Evolutionary conservation across 2,797 vertebrate genomes (phyloP), one percentile per base, ranked within the genome.

Genomic region (Halcyon leucocephala): DNA sequence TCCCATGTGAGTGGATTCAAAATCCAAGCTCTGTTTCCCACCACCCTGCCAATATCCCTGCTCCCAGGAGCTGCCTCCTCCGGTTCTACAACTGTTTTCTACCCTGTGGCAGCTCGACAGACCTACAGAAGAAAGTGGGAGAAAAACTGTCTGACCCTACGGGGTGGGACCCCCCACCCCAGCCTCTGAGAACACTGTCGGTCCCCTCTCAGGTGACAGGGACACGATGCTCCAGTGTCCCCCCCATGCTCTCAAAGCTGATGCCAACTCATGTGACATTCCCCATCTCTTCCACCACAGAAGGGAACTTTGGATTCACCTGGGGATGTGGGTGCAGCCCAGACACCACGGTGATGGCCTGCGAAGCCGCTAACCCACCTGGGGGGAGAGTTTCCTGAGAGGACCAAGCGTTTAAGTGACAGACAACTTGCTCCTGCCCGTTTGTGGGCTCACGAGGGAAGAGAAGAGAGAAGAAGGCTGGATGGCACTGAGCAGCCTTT

Each of bases 321-420:
- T 1, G 0, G 54, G 39, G n/a, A 67, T 15, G 18, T 0, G 3
- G 16, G 19, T 11, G 48, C 61, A 80, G 60, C 55, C 48, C 62
- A n/a, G 49, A 51, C 62, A 29, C 76, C 62, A 14, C 3, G 1
- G 20, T 33, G 78, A 74, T 16, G 2, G 4, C 55, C 37, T 3
- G 8, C 64, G 12, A 14, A 22, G 35, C 14, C 44, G n/a, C 25
- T 49, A 6, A 11, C 0, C 6, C 17, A 51, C 10, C 1, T 7
- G 14, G 7, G 26, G 6, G 10, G 37, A 76, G n/a, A 8, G 17
- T 26, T 31, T 82, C 39, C 44, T 20, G 15, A 35, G 51, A 46
- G 10, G 21, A 41, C 9, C n/a, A 28, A 26, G 8, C 1, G 2
- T 22, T 26, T 44, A 10, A 28, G 28, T 3, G 21, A 1, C 65